Evolutionary conservation across 2,797 vertebrate species (phyloP).

Genomic region (Urophycis tenuis): DNA sequence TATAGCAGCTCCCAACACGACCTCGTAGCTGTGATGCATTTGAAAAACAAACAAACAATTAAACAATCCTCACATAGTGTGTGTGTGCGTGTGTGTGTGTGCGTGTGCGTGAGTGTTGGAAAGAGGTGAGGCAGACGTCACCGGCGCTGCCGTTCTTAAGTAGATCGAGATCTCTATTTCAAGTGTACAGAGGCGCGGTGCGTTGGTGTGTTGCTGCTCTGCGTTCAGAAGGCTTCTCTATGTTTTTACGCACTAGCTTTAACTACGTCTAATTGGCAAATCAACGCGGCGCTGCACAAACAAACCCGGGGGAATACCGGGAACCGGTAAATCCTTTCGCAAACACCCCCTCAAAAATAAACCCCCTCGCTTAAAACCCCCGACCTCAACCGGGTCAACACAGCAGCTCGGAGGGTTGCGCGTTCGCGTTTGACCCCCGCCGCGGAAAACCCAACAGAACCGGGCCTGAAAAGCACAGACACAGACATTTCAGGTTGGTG

Average conservation of each 20-base stretch:
- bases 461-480: slow-evolving; percentile 61
- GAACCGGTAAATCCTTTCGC: slow-evolving; percentile 15
- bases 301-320: slow-evolving; percentile 51
- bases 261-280: slow-evolving; percentile 46
- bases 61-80: too few species aligned
- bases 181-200: slow-evolving; percentile 53
- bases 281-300: slow-evolving; percentile 61
- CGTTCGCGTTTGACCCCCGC: slow-evolving; percentile 35
- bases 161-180: slow-evolving; percentile 42
- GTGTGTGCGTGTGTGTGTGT: slow-evolving; percentile 46
- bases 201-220: slow-evolving; percentile 35
- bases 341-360: slow-evolving; percentile 23
- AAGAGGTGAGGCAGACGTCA: background rate
- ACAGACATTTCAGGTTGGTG: slow-evolving; percentile 19
- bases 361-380: slow-evolving; percentile 24
- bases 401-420: slow-evolving; percentile 39
- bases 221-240: slow-evolving; percentile 46
- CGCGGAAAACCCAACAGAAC: slow-evolving; percentile 30
- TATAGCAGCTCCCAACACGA: too few species aligned
- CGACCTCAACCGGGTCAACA: slow-evolving; percentile 38
- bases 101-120: background rate
- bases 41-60: slow-evolving; percentile 32
- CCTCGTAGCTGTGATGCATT: background rate
- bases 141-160: slow-evolving; percentile 46
- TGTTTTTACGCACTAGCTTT: slow-evolving; percentile 39